These are phyloP conservation scores for Miichthys miiuy DNA, from an alignment of 2,797 vertebrate genomes.

Conservation along the genomic window DNA sequence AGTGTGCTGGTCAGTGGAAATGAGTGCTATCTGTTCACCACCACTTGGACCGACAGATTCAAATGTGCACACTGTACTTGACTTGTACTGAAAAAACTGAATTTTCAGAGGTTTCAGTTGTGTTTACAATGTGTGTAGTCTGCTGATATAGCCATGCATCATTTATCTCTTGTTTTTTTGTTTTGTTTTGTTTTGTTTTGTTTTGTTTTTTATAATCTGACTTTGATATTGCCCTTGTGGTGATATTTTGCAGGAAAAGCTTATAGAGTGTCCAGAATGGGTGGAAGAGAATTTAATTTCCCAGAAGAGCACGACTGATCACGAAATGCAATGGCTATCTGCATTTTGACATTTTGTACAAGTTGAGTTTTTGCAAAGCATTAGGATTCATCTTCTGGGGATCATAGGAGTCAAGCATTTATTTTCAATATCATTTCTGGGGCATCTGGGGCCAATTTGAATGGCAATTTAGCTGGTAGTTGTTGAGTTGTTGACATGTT, in stretches of 20 bases:
- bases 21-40: neutral
- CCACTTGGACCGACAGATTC: neutral
- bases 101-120: neutral
- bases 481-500: neutral
- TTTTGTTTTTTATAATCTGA: neutral
- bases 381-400: neutral
- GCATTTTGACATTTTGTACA: neutral
- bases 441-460: neutral
- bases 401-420: neutral
- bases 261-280: neutral
- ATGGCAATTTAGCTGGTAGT: neutral
- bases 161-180: neutral
- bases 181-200: neutral
- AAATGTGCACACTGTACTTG: neutral
- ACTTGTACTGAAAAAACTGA: no score
- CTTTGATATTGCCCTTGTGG: neutral
- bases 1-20: neutral
- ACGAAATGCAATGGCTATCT: neutral
- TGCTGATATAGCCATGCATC: neutral
- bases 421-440: neutral
- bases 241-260: neutral
- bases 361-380: no score
- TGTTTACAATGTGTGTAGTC: neutral
- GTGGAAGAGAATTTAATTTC: neutral
- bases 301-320: neutral